Evolutionary conservation across 1,140 invertebrate genomes (phyloP).

Genomic region (Drosophila novamexicana): DNA sequence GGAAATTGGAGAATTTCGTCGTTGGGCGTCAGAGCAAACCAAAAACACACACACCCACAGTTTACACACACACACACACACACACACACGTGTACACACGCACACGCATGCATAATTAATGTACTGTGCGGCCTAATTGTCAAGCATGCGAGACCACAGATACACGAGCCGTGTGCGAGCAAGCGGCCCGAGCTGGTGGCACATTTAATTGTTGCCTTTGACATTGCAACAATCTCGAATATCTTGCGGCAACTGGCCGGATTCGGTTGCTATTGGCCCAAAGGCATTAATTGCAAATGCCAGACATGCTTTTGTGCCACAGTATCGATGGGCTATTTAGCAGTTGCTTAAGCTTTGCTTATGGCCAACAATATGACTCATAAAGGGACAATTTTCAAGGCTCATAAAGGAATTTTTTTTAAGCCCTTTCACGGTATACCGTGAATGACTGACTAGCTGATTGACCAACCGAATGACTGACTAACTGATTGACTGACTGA

Average conservation of each 20-base stretch:
- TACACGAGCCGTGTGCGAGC: constrained; percentile 17
- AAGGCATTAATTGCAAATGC: constrained; percentile 66
- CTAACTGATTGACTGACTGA: not conserved
- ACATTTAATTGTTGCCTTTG: constrained; percentile 70
- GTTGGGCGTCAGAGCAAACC: constrained; percentile 41
- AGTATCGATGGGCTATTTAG: constrained; percentile 4
- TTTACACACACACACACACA: constrained; percentile 12
- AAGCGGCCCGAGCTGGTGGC: not conserved
- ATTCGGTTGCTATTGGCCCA: constrained; percentile 11
- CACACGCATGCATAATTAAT: constrained; percentile 75
- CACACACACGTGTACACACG: constrained; percentile 6
- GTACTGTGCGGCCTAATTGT: constrained; percentile 67
- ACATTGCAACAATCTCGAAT: constrained; percentile 70
- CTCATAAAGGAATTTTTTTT: no score
- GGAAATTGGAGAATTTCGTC: constrained; percentile 62
- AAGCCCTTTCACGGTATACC: no score
- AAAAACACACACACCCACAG: constrained; percentile 14
- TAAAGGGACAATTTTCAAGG: no score
- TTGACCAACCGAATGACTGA: not conserved
- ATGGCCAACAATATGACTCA: not conserved
- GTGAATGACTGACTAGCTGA: not conserved
- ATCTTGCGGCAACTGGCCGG: constrained; percentile 10
- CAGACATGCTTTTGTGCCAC: constrained; percentile 8
- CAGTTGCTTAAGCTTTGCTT: constrained; percentile 2
- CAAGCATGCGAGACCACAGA: constrained; percentile 56